phyloP scores from a whole-genome alignment of 2,888 invertebrate species.

The Watsonalla binaria region DNA sequence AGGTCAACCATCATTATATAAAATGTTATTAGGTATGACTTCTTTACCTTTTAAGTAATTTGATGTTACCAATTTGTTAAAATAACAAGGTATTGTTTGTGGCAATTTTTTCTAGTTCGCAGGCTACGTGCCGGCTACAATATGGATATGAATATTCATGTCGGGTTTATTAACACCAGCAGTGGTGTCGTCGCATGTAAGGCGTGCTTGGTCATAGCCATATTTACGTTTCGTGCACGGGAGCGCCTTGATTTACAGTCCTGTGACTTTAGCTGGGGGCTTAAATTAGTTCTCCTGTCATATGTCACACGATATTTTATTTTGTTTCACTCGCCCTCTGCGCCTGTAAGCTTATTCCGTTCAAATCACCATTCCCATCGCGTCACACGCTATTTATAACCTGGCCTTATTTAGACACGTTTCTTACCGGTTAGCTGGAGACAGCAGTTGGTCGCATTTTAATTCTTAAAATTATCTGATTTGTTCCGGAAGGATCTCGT shows the following conservation, averaged over 20 bases:
- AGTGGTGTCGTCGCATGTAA: slow-evolving; percentile 53
- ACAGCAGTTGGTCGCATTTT: slow-evolving; percentile 6
- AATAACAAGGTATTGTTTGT: neutral
- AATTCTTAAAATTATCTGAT: neutral
- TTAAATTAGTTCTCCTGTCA: slow-evolving; percentile 69
- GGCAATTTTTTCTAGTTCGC: slow-evolving; percentile 4
- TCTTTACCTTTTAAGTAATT: slow-evolving; percentile 4
- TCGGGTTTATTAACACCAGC: slow-evolving; percentile 50
- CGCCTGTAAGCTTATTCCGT: slow-evolving; percentile 50
- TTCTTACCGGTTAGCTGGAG: slow-evolving; percentile 33
- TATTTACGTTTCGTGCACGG: slow-evolving; percentile 64
- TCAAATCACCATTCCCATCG: slow-evolving; percentile 55
- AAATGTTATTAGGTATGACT: neutral
- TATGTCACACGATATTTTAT: slow-evolving; percentile 70
- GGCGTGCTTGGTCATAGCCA: slow-evolving; percentile 56
- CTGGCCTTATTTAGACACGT: slow-evolving; percentile 58
- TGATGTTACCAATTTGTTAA: neutral
- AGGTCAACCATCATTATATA: neutral
- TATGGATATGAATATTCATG: slow-evolving; percentile 61
- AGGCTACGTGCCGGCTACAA: slow-evolving; percentile 30
- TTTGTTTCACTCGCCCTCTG: slow-evolving; percentile 45
- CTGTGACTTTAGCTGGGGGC: slow-evolving; percentile 52
- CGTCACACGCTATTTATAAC: slow-evolving; percentile 68
- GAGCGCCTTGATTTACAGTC: slow-evolving; percentile 70
- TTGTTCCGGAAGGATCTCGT: too few relatives aligned